phyloP scores from a whole-genome alignment of 2,888 invertebrate species.

The Tenthredo livida region DNA sequence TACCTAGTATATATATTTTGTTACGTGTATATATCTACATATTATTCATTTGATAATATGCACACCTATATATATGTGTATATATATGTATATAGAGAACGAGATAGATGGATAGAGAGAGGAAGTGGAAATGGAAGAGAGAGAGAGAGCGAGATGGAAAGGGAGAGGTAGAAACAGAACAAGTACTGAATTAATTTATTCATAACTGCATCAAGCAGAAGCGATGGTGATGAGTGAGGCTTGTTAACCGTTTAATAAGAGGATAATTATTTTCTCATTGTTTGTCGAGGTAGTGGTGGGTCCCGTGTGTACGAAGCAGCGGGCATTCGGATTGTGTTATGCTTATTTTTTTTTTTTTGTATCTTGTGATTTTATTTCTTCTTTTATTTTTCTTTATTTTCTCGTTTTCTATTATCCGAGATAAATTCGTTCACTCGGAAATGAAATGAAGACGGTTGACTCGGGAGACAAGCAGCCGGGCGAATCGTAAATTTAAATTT shows the following conservation, averaged over 20 bases:
- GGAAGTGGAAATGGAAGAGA: no score
- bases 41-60: conserved; percentile 5
- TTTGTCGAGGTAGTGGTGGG: conserved; percentile 11
- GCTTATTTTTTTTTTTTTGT: background rate
- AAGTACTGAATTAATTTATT: conserved; percentile 36
- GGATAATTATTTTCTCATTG: conserved; percentile 49
- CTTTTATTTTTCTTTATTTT: background rate
- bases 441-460: conserved; percentile 62
- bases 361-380: background rate
- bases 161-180: background rate
- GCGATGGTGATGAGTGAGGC: conserved; percentile 41
- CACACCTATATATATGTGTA: background rate
- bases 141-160: background rate
- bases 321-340: background rate
- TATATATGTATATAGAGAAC: background rate
- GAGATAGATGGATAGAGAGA: background rate
- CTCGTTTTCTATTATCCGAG: background rate
- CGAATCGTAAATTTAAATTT: conserved; percentile 66
- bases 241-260: conserved; percentile 49
- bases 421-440: conserved; percentile 41
- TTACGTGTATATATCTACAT: background rate
- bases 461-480: conserved; percentile 33
- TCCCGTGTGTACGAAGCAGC: background rate
- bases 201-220: conserved; percentile 24
- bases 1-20: background rate